Evolutionary conservation across 2,888 invertebrate genomes (phyloP).

Genomic region (Amphipoea oculea): DNA sequence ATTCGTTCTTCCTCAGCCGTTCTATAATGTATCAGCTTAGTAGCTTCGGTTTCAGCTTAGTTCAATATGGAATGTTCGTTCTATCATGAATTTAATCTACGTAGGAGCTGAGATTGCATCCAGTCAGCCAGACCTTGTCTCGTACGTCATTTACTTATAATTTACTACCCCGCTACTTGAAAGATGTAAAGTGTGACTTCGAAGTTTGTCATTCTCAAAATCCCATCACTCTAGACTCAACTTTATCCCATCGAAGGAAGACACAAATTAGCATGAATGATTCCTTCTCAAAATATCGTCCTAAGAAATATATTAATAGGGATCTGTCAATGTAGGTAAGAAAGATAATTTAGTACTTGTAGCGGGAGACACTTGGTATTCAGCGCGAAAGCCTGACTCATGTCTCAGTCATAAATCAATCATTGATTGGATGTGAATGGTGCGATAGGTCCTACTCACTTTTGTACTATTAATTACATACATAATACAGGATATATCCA

Average conservation of each 20-base stretch:
- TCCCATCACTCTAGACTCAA: neutral
- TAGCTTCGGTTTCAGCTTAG: conserved; percentile 14
- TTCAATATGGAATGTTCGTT: conserved; percentile 62
- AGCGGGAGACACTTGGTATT: conserved; percentile 47
- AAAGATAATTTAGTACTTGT: conserved; percentile 59
- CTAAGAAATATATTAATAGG: conserved; percentile 55
- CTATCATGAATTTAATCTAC: conserved; percentile 71
- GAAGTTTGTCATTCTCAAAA: conserved; percentile 26
- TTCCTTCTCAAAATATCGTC: conserved; percentile 26
- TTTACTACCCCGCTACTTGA: conserved; percentile 76
- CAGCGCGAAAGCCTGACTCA: conserved; percentile 42
- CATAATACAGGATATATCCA: conserved; percentile 34
- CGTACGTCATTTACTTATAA: conserved; percentile 78
- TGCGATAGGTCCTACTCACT: conserved; percentile 32
- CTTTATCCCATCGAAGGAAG: conserved; percentile 11
- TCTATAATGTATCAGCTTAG: conserved; percentile 5
- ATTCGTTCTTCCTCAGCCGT: neutral
- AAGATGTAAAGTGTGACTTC: conserved; percentile 67
- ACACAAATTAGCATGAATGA: neutral
- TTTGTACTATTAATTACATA: conserved; percentile 47
- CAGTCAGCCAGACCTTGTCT: conserved; percentile 66
- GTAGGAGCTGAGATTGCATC: conserved; percentile 71
- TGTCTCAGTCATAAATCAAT: conserved; percentile 52
- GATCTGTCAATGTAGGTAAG: conserved; percentile 49
- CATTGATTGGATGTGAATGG: conserved; percentile 43